Evolutionary conservation across 2,888 invertebrate genomes (phyloP).

Genomic region (Thymelicus sylvestris): DNA sequence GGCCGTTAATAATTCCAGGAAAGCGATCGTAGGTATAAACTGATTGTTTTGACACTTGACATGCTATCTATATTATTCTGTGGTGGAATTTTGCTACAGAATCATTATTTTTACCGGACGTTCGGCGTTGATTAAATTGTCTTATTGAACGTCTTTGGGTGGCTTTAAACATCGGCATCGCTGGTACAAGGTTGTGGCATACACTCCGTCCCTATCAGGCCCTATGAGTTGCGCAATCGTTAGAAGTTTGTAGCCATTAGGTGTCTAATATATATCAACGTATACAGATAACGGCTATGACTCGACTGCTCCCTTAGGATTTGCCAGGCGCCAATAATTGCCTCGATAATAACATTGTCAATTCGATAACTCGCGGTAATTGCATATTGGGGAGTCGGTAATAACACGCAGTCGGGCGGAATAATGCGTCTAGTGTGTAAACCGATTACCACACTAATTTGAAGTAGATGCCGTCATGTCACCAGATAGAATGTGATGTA

Average conservation of each 20-base stretch:
- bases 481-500: too few species aligned
- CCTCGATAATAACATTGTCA: constrained; percentile 11
- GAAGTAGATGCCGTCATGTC: background rate
- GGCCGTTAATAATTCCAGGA: too few species aligned
- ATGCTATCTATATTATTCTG: too few species aligned
- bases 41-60: too few species aligned
- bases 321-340: constrained; percentile 18
- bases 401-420: constrained; percentile 15
- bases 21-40: too few species aligned
- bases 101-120: too few species aligned
- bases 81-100: too few species aligned
- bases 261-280: background rate
- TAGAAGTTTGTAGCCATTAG: background rate
- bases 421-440: constrained; percentile 5
- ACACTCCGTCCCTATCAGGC: too few species aligned
- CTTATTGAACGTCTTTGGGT: too few species aligned
- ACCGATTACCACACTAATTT: constrained; percentile 11
- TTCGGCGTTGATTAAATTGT: too few species aligned
- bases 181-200: too few species aligned
- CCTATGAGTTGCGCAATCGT: background rate
- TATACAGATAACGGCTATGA: background rate
- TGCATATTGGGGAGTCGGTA: constrained; percentile 22
- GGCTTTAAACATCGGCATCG: too few species aligned
- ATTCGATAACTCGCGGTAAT: constrained; percentile 28
- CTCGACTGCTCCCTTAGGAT: background rate